These are phyloP conservation scores for Gerris buenoi DNA, from an alignment of 1,140 invertebrate species.

Conservation along the genomic window DNA sequence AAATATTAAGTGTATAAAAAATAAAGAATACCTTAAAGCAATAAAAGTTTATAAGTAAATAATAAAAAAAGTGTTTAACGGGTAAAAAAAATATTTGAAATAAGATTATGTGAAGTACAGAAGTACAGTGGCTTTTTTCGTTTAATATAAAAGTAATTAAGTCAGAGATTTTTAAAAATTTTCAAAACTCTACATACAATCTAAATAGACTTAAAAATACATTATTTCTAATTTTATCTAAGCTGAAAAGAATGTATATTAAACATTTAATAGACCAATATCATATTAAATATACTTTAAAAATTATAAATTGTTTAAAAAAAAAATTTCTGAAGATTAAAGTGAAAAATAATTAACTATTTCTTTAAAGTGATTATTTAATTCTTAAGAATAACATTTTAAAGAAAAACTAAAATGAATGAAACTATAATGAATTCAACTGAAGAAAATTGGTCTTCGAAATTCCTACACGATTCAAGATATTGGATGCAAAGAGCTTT, in stretches of 20 bases:
- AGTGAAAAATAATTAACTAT: neutral
- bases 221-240: neutral
- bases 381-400: neutral
- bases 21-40: too few species aligned
- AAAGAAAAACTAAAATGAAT: neutral
- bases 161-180: too few species aligned
- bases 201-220: too few species aligned
- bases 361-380: neutral
- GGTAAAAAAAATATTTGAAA: too few species aligned
- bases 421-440: neutral
- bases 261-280: neutral
- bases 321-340: neutral
- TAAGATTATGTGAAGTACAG: too few species aligned
- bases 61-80: too few species aligned
- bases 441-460: neutral
- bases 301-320: neutral
- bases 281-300: neutral
- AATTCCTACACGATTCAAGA: constrained; percentile 32
- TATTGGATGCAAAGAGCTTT: constrained; percentile 49
- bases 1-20: too few species aligned
- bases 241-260: neutral
- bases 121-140: too few species aligned
- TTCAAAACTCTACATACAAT: too few species aligned
- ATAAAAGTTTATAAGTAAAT: too few species aligned
- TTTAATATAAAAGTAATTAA: too few species aligned